These are phyloP conservation scores for Pimpla rufipes DNA, from an alignment of 2,888 invertebrate genomes.

Conservation along the genomic window DNA sequence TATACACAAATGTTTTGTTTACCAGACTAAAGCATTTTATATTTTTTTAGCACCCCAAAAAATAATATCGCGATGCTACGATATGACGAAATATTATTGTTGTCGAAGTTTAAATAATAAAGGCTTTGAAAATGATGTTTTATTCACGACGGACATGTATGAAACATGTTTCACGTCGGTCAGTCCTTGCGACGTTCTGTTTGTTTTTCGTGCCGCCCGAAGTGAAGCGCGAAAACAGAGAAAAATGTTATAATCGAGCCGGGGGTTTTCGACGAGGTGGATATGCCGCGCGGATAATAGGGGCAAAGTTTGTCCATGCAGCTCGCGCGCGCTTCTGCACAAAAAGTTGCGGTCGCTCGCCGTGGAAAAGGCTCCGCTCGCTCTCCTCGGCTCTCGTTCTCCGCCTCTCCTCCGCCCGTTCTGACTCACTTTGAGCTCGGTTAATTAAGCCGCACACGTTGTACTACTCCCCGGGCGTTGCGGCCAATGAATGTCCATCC, in stretches of 20 bases:
- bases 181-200: too few relatives aligned
- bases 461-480: background rate
- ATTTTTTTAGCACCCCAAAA: too few relatives aligned
- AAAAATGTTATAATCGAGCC: constrained; percentile 24
- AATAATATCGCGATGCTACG: too few relatives aligned
- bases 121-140: too few relatives aligned
- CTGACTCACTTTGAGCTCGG: constrained; percentile 51
- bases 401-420: constrained; percentile 4
- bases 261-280: background rate
- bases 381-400: background rate
- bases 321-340: constrained; percentile 21
- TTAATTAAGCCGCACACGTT: constrained; percentile 56
- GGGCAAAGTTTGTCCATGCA: constrained; percentile 47
- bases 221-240: background rate
- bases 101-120: too few relatives aligned
- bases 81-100: too few relatives aligned
- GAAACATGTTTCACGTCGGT: background rate
- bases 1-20: too few relatives aligned
- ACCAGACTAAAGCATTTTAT: too few relatives aligned
- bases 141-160: background rate
- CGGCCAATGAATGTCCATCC: constrained; percentile 43
- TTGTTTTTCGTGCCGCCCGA: background rate
- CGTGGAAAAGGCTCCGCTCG: constrained; percentile 43
- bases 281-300: constrained; percentile 32
- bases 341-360: constrained; percentile 51